A percentile compares a stretch with the other conserved stretches of the same genome.
phyloP scores from a whole-genome alignment of 2,888 invertebrate genomes.

The Meganola albula region DNA sequence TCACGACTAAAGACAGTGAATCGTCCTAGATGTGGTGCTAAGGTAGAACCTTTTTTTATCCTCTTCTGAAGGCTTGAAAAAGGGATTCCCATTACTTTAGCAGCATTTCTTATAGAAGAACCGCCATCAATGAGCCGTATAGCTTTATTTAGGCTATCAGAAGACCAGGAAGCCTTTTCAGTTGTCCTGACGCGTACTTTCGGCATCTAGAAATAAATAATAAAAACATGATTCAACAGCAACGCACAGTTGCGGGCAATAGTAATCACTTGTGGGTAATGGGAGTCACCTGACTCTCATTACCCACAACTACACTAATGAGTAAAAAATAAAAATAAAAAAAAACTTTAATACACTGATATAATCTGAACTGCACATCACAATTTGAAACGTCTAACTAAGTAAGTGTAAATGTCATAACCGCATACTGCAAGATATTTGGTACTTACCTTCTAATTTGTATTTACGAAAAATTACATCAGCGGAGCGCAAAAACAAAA shows the following conservation, averaged over 20 bases:
- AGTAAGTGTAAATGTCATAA: slow-evolving; percentile 22
- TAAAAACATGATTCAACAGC: slow-evolving; percentile 13
- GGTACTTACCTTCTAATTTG: slow-evolving; percentile 20
- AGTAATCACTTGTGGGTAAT: slow-evolving; percentile 24
- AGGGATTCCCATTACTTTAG: too few relatives aligned
- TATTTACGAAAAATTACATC: slow-evolving; percentile 19
- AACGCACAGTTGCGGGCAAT: slow-evolving; percentile 5
- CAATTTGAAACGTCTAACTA: slow-evolving; percentile 23
- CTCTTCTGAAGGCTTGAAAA: too few relatives aligned
- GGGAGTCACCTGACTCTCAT: slow-evolving; percentile 21
- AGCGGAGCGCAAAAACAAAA: slow-evolving; percentile 27
- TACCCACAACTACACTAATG: slow-evolving; percentile 19
- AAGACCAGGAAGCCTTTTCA: slow-evolving; percentile 30
- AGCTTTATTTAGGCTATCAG: slow-evolving; percentile 24
- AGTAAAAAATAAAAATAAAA: slow-evolving; percentile 13
- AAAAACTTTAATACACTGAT: slow-evolving; percentile 14
- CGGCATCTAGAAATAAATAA: slow-evolving; percentile 24
- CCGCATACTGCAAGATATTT: slow-evolving; percentile 22
- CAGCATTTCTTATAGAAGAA: slow-evolving; percentile 12
- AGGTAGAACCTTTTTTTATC: too few relatives aligned
- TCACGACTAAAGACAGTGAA: too few relatives aligned
- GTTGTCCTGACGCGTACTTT: slow-evolving; percentile 25
- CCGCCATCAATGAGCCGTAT: slow-evolving; percentile 22
- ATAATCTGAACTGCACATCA: slow-evolving; percentile 24
- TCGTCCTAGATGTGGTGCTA: too few relatives aligned